Conservation (phyloP, 2,888 invertebrate genomes). For the Catonia carolina region DNA sequence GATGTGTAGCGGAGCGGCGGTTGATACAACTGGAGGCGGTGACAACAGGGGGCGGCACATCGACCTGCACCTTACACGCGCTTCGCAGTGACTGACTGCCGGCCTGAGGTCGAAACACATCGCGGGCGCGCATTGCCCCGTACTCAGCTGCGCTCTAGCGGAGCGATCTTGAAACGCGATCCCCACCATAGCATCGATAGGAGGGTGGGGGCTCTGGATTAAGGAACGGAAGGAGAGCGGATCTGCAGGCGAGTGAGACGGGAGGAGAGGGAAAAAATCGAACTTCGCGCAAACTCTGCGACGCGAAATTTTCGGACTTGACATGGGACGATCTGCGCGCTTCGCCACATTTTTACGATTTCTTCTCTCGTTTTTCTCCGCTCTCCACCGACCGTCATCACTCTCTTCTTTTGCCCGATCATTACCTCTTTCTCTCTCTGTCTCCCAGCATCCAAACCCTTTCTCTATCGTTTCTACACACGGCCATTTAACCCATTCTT, state of each 20-base stretch:
- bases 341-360: slow-evolving; percentile 27
- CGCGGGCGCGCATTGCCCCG: neutral
- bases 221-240: slow-evolving; percentile 11
- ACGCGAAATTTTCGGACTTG: slow-evolving; percentile 21
- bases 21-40: slow-evolving; percentile 1
- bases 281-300: slow-evolving; percentile 28
- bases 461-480: slow-evolving; percentile 7
- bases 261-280: slow-evolving; percentile 26
- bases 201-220: slow-evolving; percentile 10
- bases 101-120: neutral
- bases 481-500: slow-evolving; percentile 25
- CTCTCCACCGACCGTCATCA: slow-evolving; percentile 27
- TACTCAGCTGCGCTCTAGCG: slow-evolving; percentile 7
- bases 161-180: neutral
- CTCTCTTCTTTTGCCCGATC: slow-evolving; percentile 26
- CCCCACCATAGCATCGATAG: neutral
- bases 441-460: slow-evolving; percentile 11
- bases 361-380: slow-evolving; percentile 26
- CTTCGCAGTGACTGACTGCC: slow-evolving; percentile 17
- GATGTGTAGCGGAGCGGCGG: neutral
- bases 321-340: slow-evolving; percentile 23
- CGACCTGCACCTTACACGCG: slow-evolving; percentile 4
- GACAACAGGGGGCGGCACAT: slow-evolving; percentile 1
- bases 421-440: slow-evolving; percentile 24
- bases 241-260: neutral